Evolutionary conservation across 2,888 invertebrate species (phyloP), one percentile per base, ranked within the genome.

Genomic region (Drosophila algonquin): DNA sequence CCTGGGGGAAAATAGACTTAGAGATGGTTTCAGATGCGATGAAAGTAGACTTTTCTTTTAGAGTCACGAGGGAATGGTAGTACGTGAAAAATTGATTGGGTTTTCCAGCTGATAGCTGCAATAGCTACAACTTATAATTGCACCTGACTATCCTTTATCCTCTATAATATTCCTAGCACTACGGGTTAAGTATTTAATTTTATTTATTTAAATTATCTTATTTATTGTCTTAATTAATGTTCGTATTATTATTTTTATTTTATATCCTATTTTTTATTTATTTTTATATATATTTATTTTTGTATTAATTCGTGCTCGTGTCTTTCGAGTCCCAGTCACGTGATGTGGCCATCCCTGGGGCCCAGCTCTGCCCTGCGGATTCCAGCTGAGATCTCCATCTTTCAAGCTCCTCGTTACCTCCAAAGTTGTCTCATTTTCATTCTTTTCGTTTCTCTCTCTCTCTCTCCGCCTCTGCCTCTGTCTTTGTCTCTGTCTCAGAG

Each of bases 391-490:
- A 53, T 53, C 32, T 53, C 50, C 48, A 58, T 63, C 65, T 63
- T 58, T 54, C 58, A 27, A 64, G 48, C 57, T 68, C 55, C 71
- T 87, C 73, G 77, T 78, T 87, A 75, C 88, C 88, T 77, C 80
- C 83, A 80, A 82, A 87, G 86, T 75, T 75, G 83, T 75, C 83
- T 82, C 88, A 75, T 82, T 88, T 82, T 80, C 70, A 67, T 77
- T 77, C 46, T 68, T 58, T 46, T 54, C 40, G 2, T 48, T 45
- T 48, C 55, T 75, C 79, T 82, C 77, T 68, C 64, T 21, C 21
- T 75, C 57, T 67, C 57, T 45, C 50, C 16, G 2, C 35, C 44
- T 48, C 55, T 51, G 64, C 14, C 50, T 53, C 9, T 45, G 48
- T 16, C 50, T 53, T 10, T 45, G 48, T 16, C 55, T 77, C 71